Percentiles rank a stretch among this genome's conserved stretches.
Evolutionary conservation across 2,797 vertebrate species (phyloP).

Genomic region (Rhinichthys osculus): DNA sequence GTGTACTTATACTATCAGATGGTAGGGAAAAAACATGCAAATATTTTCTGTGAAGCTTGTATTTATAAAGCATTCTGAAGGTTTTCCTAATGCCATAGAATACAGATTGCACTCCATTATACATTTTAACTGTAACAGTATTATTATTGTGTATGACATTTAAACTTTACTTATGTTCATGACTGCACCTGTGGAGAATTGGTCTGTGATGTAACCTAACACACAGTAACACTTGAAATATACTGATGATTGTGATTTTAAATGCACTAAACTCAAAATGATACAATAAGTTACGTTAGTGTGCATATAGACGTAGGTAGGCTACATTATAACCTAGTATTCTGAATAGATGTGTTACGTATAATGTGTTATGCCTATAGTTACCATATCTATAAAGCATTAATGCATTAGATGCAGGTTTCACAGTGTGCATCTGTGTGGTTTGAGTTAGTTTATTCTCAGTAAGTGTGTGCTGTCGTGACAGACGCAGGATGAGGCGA

Average conservation of each 20-base stretch:
- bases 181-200: neutral
- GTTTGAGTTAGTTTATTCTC: neutral
- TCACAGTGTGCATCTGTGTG: neutral
- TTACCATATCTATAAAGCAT: neutral
- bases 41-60: neutral
- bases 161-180: neutral
- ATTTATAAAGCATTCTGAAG: neutral
- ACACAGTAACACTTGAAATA: neutral
- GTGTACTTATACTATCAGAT: neutral
- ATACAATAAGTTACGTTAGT: neutral
- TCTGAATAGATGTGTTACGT: neutral
- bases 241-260: neutral
- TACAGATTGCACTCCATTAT: neutral
- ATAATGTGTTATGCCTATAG: neutral
- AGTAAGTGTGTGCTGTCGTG: neutral
- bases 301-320: neutral
- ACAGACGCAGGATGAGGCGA: slow-evolving; percentile 24
- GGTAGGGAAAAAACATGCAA: neutral
- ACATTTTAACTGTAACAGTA: neutral
- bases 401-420: neutral
- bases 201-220: neutral
- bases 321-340: neutral
- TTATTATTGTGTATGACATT: neutral
- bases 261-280: neutral
- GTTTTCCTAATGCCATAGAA: neutral